phyloP scores from a whole-genome alignment of 2,888 invertebrate species.

The Agrotis puta region DNA sequence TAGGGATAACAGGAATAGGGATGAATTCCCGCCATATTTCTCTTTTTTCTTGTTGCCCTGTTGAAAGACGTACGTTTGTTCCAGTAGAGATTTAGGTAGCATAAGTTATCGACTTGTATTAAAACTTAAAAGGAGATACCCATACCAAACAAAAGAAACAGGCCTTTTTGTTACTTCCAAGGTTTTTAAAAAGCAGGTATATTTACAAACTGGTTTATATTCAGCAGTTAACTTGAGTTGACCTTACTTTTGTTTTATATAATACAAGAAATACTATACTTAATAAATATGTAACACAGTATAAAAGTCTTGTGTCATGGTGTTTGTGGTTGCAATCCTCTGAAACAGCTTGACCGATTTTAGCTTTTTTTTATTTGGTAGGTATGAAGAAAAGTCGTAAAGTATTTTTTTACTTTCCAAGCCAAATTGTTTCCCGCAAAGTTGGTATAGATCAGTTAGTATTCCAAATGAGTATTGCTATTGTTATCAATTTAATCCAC shows the following conservation, averaged over 20 bases:
- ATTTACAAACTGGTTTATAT: conserved; percentile 2
- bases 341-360: no score
- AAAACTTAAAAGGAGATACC: no score
- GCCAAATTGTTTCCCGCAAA: no score
- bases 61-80: no score
- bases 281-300: no score
- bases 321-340: no score
- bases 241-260: not conserved
- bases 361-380: not conserved
- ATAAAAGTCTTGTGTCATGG: no score
- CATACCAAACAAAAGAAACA: not conserved
- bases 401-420: no score
- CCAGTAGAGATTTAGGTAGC: no score
- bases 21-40: not conserved
- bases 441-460: no score
- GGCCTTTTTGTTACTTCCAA: conserved; percentile 1
- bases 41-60: not conserved
- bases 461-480: not conserved
- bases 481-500: not conserved
- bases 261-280: not conserved
- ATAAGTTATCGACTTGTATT: no score
- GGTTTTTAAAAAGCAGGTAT: not conserved
- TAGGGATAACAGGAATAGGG: not conserved
- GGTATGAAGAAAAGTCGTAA: not conserved
- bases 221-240: conserved; percentile 6